Base-by-base conservation (phyloP, 2,113 vertebrate species). In the Burhinus oedicnemus region DNA sequence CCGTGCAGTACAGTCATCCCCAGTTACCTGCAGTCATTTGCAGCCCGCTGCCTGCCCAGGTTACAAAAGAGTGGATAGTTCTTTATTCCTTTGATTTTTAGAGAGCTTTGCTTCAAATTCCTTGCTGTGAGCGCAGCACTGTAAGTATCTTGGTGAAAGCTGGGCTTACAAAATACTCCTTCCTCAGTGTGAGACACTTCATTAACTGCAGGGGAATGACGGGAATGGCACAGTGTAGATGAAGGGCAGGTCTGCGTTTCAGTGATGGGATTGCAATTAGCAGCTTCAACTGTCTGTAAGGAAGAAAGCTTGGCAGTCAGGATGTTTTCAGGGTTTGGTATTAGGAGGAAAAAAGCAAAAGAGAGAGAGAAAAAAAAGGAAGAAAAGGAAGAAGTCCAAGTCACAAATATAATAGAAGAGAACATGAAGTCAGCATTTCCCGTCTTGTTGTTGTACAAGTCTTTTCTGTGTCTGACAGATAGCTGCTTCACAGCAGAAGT, bases 401-500 rank as follows among this genome's bases (percentile, higher is more conserved):
- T 95, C 88, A 91, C 26, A 81, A 71, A 69, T 78, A 47, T 17
- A 77, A 66, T 8, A 89, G 47, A 62, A 93, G 20, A 78, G 72
- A 94, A 76, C 51, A 52, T 2, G 34, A 82, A 97, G n/a, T 51
- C 69, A 87, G 69, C 38, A 47, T 93, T 92, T 91, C 57, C 52
- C 5, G 1, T 69, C 69, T 91, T 0, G 0, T 83, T 82, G 57
- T 79, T 92, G 60, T 45, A 95, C 55, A 83, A 83, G 68, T 22
- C 58, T 92, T 86, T 77, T 70, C 85, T 88, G 45, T 80, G 62
- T 80, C 84, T 94, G 83, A 77, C 77, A 84, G 45, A 55, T 57
- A 76, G 85, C 86, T 93, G 60, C 80, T 96, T 54, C 76, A 64
- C 68, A 93, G 57, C n/a, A 87, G 61, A 96, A 93, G 72, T 92